Evolutionary conservation across 1,140 invertebrate genomes (phyloP), one percentile per base, ranked within the genome.

Genomic region (Trissolcus basalis): DNA sequence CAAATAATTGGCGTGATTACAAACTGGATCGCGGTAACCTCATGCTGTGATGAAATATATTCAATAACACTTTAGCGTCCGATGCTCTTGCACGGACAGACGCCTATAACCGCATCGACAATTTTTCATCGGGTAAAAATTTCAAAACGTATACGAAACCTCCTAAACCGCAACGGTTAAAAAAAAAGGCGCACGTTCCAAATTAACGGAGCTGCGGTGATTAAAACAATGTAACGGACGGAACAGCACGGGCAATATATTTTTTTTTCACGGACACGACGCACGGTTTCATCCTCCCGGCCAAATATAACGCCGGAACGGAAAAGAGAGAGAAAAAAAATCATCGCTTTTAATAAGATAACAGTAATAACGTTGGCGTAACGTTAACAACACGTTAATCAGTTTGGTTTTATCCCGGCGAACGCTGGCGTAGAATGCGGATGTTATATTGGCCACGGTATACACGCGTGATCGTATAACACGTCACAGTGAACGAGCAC

Each of bases 381-480:
- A 74, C 70, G 67, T 74, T 78, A 74, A 75, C 65, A 78, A 27
- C 19, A 78, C 61, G 63, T 73, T 63, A 78, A 75, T 78, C 61
- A 71, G 71, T 78, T 68, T 74, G 19, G 53, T 71, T 78, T 75
- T 67, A 71, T 71, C 53, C 67, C 32, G 44, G 35, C 49, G 65
- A 59, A 71, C 56, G 54, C 19, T 27, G 47, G 56, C 44, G 9
- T 47, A 82, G 79, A 80, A 82, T 79, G 79, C 81, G 77, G 73
- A 80, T 79, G 70, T 73, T 65, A 64, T 68, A 67, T 67, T 67
- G n/a, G 32, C 14, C 56, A 56, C 48, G 43, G 19, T 51, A 48
- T 64, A 70, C 61, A 74, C 65, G 70, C 70, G 54, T 45, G 70
- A 67, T 73, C 70, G 63, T 78, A 78, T 74, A 71, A 74, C 71